Percentiles rank a stretch among this genome's conserved stretches.
Conservation (phyloP, 2,113 vertebrate genomes). For the Mystacornis crossleyi region DNA sequence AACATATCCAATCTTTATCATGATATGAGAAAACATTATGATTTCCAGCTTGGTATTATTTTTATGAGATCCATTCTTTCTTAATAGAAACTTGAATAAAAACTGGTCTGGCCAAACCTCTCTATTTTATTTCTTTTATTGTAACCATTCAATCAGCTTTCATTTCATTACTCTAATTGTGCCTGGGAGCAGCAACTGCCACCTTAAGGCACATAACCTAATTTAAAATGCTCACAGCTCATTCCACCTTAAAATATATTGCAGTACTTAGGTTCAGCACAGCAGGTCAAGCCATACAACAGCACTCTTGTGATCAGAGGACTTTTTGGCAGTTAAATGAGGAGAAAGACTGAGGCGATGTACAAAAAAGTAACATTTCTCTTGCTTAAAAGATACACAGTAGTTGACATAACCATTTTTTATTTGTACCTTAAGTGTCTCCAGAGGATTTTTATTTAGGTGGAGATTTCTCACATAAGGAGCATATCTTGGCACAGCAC, state of each 20-base stretch:
- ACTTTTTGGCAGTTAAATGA: slow-evolving; percentile 54
- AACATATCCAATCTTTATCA: background rate
- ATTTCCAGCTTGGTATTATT: background rate
- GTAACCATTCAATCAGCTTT: background rate
- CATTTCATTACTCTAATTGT: slow-evolving; percentile 45
- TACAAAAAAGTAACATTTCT: slow-evolving; percentile 42
- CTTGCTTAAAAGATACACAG: slow-evolving; percentile 66
- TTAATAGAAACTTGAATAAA: background rate
- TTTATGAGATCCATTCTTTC: slow-evolving; percentile 10
- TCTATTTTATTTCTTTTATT: slow-evolving; percentile 19
- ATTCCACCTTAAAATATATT: slow-evolving; percentile 66
- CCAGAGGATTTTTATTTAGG: slow-evolving; percentile 69
- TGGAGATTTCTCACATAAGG: slow-evolving; percentile 58
- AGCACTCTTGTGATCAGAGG: slow-evolving; percentile 50
- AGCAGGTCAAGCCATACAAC: slow-evolving; percentile 47
- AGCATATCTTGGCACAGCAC: slow-evolving; percentile 46
- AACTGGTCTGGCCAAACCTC: background rate
- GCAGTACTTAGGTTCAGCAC: slow-evolving; percentile 21
- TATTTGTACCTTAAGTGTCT: slow-evolving; percentile 61
- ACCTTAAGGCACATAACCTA: slow-evolving; percentile 36
- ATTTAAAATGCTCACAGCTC: slow-evolving; percentile 46
- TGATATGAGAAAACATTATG: background rate
- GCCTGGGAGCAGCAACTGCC: slow-evolving; percentile 17
- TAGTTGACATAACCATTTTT: slow-evolving; percentile 72
- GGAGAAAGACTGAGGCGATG: slow-evolving; percentile 35